Percentiles rank a stretch among this genome's conserved stretches.
phyloP scores from a whole-genome alignment of 2,888 invertebrate genomes.

The Merodon equestris region DNA sequence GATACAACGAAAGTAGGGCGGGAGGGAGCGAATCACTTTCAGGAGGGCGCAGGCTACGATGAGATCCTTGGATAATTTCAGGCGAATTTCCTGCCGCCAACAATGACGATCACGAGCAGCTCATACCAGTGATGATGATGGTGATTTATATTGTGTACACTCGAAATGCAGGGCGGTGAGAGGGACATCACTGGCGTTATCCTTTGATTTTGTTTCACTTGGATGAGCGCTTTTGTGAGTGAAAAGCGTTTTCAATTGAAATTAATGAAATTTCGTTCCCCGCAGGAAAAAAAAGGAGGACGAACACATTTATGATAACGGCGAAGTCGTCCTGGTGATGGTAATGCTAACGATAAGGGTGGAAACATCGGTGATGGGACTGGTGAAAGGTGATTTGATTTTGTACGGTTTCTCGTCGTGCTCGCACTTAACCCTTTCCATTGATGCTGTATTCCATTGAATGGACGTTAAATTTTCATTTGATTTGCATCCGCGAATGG shows the following conservation, averaged over 20 bases:
- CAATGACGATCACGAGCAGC: conserved; percentile 49
- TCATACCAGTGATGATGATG: conserved; percentile 51
- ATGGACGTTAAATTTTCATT: conserved; percentile 56
- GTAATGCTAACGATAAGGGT: too few species aligned
- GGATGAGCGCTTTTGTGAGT: conserved; percentile 40
- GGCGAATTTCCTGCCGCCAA: conserved; percentile 66
- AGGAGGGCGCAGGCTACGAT: conserved; percentile 30
- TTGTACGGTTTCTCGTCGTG: conserved; percentile 25
- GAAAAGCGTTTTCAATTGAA: conserved; percentile 62
- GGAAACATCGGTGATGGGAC: conserved; percentile 12
- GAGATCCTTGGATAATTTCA: conserved; percentile 63
- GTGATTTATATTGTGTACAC: conserved; percentile 58
- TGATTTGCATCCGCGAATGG: conserved; percentile 37
- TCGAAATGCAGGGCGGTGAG: neutral
- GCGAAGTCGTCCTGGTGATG: conserved; percentile 22
- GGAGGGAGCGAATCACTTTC: conserved; percentile 35
- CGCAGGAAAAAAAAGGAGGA: conserved; percentile 33
- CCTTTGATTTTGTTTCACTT: conserved; percentile 64
- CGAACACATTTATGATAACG: conserved; percentile 25
- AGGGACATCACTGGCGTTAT: conserved; percentile 32
- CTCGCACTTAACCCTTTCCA: conserved; percentile 9
- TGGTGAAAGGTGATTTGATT: conserved; percentile 60
- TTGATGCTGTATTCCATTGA: conserved; percentile 9
- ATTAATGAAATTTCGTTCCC: conserved; percentile 64
- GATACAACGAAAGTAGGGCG: neutral